Base-by-base conservation (phyloP, 1,140 invertebrate genomes). In the Leptopilina clavipes region DNA sequence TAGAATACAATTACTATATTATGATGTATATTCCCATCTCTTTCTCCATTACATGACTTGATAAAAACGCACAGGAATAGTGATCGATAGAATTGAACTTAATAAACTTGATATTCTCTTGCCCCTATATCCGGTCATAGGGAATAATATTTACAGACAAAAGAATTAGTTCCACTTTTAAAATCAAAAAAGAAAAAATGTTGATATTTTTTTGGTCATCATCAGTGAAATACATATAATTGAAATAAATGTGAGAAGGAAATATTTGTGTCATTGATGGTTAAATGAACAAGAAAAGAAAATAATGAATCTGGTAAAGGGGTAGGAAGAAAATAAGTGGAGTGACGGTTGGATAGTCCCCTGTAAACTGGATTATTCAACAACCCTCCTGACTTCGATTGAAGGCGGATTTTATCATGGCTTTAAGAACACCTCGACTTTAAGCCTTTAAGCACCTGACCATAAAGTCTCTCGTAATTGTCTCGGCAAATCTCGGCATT, bases 391-490 rank as follows among this genome's bases (percentile, higher is more conserved):
- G 17, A 3, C 17, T 43, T n/a, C 70, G 75, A 65, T 72, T 65
- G 44, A 76, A 11, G 70, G 70, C n/a, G 18, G 37, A 70, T 31
- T 72, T 81, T 78, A 75, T 78, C 76, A 70, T 59, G 18, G 78
- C 80, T 87, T 87, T 86, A 89, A 88, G 86, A 79, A 74, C 75
- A 77, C 79, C 78, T 87, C 86, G 65, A 84, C 85, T 89, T 90
- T 89, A 90, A 90, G 85, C 88, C 86, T 89, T 89, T 89, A 88
- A 89, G 84, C 87, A 89, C 86, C 85, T 89, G 88, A 85, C 86
- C 87, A 86, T 90, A 87, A 89, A 88, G 85, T 86, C 83, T 81
- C 74, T 84, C 80, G 85, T 89, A 90, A 90, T 89, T 89, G 88
- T 89, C 87, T 84, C 83, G 84, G 82, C 82, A 85, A 90, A 89